Evolutionary conservation across 2,113 vertebrate genomes (phyloP).

Genomic region (Daubentonia madagascariensis): DNA sequence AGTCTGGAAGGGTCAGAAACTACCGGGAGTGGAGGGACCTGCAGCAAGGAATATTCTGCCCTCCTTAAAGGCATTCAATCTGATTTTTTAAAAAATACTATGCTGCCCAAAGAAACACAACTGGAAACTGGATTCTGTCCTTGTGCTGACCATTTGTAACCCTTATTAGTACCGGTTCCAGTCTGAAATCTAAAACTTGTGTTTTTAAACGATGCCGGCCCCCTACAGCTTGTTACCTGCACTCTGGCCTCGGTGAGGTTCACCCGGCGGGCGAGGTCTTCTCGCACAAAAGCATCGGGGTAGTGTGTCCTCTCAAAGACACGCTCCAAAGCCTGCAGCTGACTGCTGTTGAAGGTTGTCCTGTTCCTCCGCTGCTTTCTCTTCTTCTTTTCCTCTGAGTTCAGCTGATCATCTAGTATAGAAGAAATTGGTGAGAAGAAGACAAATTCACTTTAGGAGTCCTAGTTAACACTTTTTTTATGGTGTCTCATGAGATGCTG

Average conservation of each 20-base stretch:
- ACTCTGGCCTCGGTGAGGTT: conserved; percentile 98
- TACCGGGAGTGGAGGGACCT: accelerated
- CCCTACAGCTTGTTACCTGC: conserved; percentile 85
- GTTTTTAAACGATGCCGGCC: background rate
- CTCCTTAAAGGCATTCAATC: background rate
- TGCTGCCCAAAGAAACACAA: background rate
- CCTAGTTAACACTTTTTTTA: too few relatives aligned
- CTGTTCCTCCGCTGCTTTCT: conserved; percentile 97
- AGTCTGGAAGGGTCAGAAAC: background rate
- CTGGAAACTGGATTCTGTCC: background rate
- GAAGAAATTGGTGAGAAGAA: conserved; percentile 15
- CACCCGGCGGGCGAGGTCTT: conserved; percentile 96
- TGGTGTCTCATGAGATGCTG: background rate
- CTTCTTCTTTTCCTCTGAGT: conserved; percentile 97
- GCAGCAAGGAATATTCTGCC: background rate
- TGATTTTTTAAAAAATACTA: background rate
- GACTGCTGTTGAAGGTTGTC: conserved; percentile 99
- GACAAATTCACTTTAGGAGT: background rate
- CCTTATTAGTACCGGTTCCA: background rate
- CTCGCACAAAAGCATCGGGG: conserved; percentile 97
- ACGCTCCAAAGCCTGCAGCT: conserved; percentile 96
- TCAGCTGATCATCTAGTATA: conserved; percentile 93
- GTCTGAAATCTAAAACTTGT: background rate
- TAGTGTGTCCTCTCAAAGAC: conserved; percentile 99
- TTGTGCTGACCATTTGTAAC: background rate